These are phyloP conservation scores for Poecile atricapillus DNA, from an alignment of 2,113 vertebrate genomes.

Conservation along the genomic window DNA sequence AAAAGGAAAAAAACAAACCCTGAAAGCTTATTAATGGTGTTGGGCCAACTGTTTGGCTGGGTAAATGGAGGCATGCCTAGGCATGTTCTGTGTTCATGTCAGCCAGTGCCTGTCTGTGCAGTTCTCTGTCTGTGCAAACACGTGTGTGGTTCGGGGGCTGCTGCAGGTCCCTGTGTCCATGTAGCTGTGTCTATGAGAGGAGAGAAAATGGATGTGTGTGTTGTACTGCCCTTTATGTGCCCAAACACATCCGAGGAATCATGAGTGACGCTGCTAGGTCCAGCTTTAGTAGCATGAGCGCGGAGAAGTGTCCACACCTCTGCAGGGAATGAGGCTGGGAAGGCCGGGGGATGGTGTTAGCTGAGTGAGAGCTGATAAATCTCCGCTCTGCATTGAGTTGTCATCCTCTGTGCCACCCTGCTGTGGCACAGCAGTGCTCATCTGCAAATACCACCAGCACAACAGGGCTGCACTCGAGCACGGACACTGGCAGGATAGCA, in stretches of 20 bases:
- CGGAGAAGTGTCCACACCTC: not conserved
- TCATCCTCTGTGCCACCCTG: not conserved
- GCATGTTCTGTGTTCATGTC: not conserved
- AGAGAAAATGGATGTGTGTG: not conserved
- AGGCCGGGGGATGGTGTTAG: accelerated
- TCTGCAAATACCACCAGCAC: not conserved
- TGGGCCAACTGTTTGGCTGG: not conserved
- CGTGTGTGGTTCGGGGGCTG: not conserved
- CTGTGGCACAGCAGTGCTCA: accelerated
- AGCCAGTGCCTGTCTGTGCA: not conserved
- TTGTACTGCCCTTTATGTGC: not conserved
- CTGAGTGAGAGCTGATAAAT: not conserved
- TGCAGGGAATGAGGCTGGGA: not conserved
- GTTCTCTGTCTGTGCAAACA: not conserved
- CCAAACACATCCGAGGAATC: not conserved
- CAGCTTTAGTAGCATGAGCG: not conserved
- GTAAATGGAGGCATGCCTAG: not conserved
- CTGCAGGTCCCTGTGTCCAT: not conserved
- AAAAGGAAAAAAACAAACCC: accelerated
- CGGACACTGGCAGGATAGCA: not conserved
- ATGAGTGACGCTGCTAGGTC: accelerated
- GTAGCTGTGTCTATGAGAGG: not conserved
- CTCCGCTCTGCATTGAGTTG: not conserved
- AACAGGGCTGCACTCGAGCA: accelerated
- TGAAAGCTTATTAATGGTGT: not conserved